Evolutionary conservation across 2,888 invertebrate species (phyloP).

Genomic region (Phyllotreta cruciferae): DNA sequence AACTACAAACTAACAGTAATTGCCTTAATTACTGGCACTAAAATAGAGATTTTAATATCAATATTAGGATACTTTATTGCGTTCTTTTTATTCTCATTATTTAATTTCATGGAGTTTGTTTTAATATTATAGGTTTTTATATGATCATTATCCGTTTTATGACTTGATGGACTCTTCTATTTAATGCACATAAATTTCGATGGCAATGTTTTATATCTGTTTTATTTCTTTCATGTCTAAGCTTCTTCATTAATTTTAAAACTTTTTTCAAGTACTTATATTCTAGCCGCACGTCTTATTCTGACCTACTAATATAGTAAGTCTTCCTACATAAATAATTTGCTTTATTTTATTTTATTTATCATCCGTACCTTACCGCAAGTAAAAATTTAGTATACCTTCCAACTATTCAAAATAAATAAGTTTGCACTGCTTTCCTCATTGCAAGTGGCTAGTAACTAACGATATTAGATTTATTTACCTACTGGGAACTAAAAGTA

Average conservation of each 20-base stretch:
- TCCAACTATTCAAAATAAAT: no score
- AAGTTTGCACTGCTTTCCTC: no score
- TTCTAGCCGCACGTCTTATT: no score
- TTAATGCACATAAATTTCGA: constrained; percentile 10
- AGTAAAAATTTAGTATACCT: no score
- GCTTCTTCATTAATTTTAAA: no score
- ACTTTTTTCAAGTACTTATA: no score
- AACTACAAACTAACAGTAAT: constrained; percentile 1
- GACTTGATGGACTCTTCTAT: constrained; percentile 6
- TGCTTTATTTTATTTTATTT: no score
- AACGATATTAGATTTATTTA: no score
- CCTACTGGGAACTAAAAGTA: background rate
- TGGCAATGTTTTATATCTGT: constrained; percentile 5
- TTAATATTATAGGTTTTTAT: constrained; percentile 16
- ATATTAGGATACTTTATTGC: constrained; percentile 7
- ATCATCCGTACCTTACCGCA: no score
- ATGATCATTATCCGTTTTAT: constrained; percentile 9
- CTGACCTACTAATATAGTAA: no score
- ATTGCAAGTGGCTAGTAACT: no score
- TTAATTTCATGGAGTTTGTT: constrained; percentile 11
- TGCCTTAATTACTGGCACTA: constrained; percentile 2
- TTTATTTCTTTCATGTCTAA: constrained; percentile 2
- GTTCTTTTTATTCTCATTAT: constrained; percentile 11
- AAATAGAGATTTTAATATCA: constrained; percentile 1
- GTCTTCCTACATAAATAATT: no score